Evolutionary conservation across 1,140 invertebrate genomes (phyloP).

Genomic region (Stegodyphus dumicola): DNA sequence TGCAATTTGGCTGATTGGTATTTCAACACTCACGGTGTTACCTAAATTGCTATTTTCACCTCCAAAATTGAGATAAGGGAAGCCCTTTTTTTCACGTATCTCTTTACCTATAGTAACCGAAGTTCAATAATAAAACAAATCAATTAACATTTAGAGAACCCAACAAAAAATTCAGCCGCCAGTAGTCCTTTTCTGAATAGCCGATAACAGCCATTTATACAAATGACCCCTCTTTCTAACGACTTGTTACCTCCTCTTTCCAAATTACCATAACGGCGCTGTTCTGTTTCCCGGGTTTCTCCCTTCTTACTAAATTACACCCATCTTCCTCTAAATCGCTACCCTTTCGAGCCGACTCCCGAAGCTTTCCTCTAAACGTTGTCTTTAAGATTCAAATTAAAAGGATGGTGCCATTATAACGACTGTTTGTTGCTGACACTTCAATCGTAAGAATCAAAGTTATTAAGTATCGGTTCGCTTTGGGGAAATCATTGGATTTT

Average conservation of each 20-base stretch:
- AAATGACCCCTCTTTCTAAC: neutral
- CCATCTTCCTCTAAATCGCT: neutral
- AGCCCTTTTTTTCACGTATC: too few species aligned
- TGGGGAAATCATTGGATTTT: neutral
- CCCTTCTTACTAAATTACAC: slow-evolving; percentile 2
- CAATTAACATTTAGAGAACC: too few species aligned
- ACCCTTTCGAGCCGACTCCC: neutral
- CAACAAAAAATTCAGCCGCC: too few species aligned
- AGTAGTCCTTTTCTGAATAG: too few species aligned
- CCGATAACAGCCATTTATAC: too few species aligned
- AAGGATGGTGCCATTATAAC: slow-evolving; percentile 17
- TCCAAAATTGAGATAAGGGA: too few species aligned
- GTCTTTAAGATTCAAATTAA: slow-evolving; percentile 33
- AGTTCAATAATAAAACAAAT: too few species aligned
- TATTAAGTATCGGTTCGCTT: slow-evolving; percentile 21
- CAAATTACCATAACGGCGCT: neutral
- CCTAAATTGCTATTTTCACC: too few species aligned
- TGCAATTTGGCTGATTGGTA: too few species aligned
- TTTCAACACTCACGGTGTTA: too few species aligned
- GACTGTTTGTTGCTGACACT: slow-evolving; percentile 1
- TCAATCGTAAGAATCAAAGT: neutral
- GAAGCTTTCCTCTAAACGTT: neutral
- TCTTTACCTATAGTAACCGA: too few species aligned
- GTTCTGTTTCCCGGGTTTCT: too few species aligned
- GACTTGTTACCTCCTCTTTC: slow-evolving; percentile 4